phyloP scores from a whole-genome alignment of 2,113 vertebrate species.

The Carlito syrichta region DNA sequence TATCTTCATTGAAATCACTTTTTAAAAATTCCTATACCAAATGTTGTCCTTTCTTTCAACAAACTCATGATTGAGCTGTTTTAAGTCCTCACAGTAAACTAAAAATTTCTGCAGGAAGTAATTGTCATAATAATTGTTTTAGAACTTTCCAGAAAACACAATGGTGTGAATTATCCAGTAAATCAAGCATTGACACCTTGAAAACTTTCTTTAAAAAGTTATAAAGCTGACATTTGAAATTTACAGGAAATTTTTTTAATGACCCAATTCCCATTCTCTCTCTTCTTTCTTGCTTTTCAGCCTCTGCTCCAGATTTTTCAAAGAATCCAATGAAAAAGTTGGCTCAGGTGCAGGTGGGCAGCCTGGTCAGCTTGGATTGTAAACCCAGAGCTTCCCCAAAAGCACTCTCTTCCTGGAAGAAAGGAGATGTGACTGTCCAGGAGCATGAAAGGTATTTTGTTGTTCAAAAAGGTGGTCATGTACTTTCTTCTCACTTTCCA shows the following conservation, averaged over 20 bases:
- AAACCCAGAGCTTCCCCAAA: constrained; percentile 92
- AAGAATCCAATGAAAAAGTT: constrained; percentile 88
- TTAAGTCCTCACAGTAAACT: background rate
- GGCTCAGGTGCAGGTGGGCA: constrained; percentile 92
- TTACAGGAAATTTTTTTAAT: background rate
- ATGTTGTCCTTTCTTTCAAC: background rate
- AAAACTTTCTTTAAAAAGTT: background rate
- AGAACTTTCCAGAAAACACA: background rate
- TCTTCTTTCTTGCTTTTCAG: constrained; percentile 79
- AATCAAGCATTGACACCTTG: background rate
- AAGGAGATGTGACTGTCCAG: constrained; percentile 87
- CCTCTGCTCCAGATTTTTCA: constrained; percentile 94
- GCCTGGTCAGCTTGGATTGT: constrained; percentile 92
- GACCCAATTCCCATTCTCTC: background rate
- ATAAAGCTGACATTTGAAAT: background rate
- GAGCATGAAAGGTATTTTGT: constrained; percentile 89
- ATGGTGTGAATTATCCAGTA: background rate
- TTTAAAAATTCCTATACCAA: background rate
- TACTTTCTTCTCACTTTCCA: background rate
- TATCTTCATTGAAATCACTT: background rate
- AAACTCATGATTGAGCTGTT: background rate
- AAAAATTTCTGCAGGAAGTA: background rate
- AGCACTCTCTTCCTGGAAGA: constrained; percentile 92
- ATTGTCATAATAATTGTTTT: background rate
- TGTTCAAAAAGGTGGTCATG: background rate